Conservation (phyloP, 2,113 vertebrate species). For the Catagonus wagneri region DNA sequence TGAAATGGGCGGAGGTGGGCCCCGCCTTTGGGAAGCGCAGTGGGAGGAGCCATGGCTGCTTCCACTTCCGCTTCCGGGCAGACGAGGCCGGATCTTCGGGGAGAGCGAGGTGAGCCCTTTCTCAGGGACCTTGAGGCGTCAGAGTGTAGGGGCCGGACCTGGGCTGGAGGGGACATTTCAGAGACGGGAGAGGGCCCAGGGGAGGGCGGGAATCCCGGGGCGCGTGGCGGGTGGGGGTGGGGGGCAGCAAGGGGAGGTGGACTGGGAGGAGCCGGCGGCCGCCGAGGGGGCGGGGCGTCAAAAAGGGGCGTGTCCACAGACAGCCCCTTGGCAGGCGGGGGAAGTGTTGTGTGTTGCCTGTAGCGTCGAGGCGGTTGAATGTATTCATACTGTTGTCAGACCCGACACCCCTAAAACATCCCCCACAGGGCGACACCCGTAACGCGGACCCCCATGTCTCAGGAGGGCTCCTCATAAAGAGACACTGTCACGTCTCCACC, state of each 20-base stretch:
- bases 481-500: neutral
- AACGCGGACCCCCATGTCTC: rapidly evolving
- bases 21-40: neutral
- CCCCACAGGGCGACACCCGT: neutral
- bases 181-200: neutral
- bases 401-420: rapidly evolving
- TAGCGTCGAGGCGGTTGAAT: neutral
- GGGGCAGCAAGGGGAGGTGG: neutral
- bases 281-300: rapidly evolving
- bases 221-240: rapidly evolving
- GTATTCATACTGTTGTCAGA: rapidly evolving
- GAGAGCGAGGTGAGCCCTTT: too few relatives aligned
- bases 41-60: neutral
- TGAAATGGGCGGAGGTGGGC: neutral
- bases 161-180: neutral
- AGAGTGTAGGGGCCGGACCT: rapidly evolving
- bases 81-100: neutral
- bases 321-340: neutral
- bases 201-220: neutral
- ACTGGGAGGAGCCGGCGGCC: neutral
- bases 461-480: neutral
- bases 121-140: rapidly evolving
- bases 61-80: neutral
- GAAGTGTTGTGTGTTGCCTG: neutral
- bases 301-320: rapidly evolving